These are phyloP conservation scores for Chesias legatella DNA, from an alignment of 2,888 invertebrate species.

Conservation along the genomic window DNA sequence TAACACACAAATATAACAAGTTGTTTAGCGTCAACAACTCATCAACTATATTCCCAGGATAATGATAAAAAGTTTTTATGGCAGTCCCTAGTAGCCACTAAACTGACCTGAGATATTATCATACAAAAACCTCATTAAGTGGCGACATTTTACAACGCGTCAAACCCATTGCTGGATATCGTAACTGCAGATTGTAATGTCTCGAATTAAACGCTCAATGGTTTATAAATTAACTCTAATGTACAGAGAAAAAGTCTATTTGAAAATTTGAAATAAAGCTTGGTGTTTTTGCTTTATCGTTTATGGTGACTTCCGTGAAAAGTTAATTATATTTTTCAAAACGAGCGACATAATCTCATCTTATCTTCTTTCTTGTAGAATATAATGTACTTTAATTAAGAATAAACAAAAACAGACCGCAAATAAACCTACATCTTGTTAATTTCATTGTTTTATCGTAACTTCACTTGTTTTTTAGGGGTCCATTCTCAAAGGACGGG, in stretches of 20 bases:
- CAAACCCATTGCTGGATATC: slow-evolving; percentile 1
- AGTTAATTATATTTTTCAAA: slow-evolving; percentile 4
- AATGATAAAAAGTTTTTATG: slow-evolving; percentile 29
- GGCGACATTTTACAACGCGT: not conserved
- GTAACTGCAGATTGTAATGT: not conserved
- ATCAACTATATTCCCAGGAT: slow-evolving; percentile 28
- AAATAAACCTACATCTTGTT: no score
- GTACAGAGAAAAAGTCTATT: not conserved
- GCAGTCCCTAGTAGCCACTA: slow-evolving; percentile 13
- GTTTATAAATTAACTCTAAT: not conserved
- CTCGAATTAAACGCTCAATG: slow-evolving; percentile 1
- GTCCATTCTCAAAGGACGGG: no score
- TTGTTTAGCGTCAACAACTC: slow-evolving; percentile 24
- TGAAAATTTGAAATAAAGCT: not conserved
- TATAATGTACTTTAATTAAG: no score
- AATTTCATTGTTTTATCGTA: no score
- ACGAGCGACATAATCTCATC: no score
- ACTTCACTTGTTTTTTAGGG: no score
- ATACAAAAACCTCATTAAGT: slow-evolving; percentile 6
- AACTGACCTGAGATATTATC: slow-evolving; percentile 20
- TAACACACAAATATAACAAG: slow-evolving; percentile 20
- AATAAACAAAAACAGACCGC: no score
- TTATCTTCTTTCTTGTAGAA: no score
- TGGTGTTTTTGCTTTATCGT: slow-evolving; percentile 2
- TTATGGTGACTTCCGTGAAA: slow-evolving; percentile 6